Base-by-base conservation (phyloP, 2,113 vertebrate genomes). In the Rutilus rutilus region DNA sequence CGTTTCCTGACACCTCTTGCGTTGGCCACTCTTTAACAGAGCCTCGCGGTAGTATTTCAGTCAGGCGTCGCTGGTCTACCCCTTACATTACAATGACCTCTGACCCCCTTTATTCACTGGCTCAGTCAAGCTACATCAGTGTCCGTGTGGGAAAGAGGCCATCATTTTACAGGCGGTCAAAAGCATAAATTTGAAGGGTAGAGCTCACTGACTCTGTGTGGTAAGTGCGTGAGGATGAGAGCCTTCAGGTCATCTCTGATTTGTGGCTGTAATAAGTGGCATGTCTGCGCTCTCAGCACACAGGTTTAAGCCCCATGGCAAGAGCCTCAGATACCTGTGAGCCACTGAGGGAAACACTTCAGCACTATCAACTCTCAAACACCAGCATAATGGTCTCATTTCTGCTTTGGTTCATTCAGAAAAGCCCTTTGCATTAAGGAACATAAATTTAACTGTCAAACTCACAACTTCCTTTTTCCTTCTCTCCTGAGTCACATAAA, bases 221-320 rank as follows among this genome's bases (percentile, higher is more conserved):
- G 89, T 25, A 87, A 27, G 88, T 59, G 88, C 81, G 89, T 84
- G 89, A 42, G 85, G 91, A 92, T 86, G 86, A 90, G 85, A 91
- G 86, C 83, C 90, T 90, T 90, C 74, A 76, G 60, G 39, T 15
- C 33, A 78, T 45, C 90, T 91, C 91, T 92, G 93, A 94, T 93
- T 93, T 92, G 94, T 89, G 88, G 86, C 83, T 90, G 73, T 88
- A 91, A 90, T 92, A 93, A 92, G 89, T 78, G 87, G 88, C 90
- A 91, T 87, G 84, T 92, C 85, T 91, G 82, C 10, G 19, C 86
- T 71, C 86, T 86, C 42, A 84, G 73, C 90, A 84, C 83, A 87
- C 67, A 90, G 60, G 57, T 23, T 65, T 67, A 33, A 65, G 33
- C 86, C 47, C 57, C 83, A 3, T 77, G 86, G 86, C 82, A 91